phyloP scores from a whole-genome alignment of 2,888 invertebrate species.

The Timandra comae region DNA sequence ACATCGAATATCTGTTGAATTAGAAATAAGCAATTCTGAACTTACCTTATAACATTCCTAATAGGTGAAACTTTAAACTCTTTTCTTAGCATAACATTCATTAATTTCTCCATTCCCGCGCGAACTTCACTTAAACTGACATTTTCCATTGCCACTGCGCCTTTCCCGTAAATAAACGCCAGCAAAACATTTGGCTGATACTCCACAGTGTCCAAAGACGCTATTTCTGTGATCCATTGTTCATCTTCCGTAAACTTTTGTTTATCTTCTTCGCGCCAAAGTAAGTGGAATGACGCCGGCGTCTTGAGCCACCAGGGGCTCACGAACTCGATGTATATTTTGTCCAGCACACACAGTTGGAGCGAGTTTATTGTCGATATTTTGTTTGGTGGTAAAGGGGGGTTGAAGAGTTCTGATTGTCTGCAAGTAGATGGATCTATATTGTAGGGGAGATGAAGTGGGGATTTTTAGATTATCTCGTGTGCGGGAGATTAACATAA shows the following conservation, averaged over 20 bases:
- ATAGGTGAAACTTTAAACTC: conserved; percentile 73
- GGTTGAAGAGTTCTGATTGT: conserved; percentile 74
- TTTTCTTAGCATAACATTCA: conserved; percentile 70
- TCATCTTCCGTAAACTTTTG: conserved; percentile 55
- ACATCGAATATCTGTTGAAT: too few species aligned
- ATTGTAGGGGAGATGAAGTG: too few species aligned
- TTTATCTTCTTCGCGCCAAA: conserved; percentile 77
- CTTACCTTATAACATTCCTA: conserved; percentile 70
- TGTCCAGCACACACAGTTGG: conserved; percentile 81
- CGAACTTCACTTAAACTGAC: conserved; percentile 69
- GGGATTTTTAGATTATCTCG: too few species aligned
- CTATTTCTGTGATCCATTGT: conserved; percentile 79
- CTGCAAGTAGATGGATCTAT: too few species aligned
- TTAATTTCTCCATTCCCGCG: conserved; percentile 67
- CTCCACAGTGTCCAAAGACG: conserved; percentile 77
- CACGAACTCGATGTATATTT: conserved; percentile 82
- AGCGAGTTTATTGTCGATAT: conserved; percentile 76
- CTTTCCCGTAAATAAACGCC: conserved; percentile 81
- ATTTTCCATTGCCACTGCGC: conserved; percentile 79
- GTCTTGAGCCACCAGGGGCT: conserved; percentile 80
- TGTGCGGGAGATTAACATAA: too few species aligned
- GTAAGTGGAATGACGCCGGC: conserved; percentile 65
- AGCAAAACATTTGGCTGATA: conserved; percentile 78
- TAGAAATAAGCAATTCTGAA: too few species aligned
- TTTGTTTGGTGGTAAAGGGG: conserved; percentile 74